Evolutionary conservation across 1,140 invertebrate species (phyloP), one percentile per base, ranked within the genome.

Genomic region (Anoplolepis gracilipes): DNA sequence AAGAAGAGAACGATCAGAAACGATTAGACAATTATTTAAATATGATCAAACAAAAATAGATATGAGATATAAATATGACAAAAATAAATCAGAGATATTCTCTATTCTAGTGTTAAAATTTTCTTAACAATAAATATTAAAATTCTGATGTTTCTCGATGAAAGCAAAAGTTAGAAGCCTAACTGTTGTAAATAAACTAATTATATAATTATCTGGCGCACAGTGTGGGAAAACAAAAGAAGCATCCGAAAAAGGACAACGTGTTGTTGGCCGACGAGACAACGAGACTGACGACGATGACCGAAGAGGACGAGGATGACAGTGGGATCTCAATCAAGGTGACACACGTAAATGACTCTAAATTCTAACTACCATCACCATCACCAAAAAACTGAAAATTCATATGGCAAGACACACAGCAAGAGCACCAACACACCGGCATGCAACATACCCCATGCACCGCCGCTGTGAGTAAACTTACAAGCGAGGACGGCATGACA

Each of bases 271-370:
- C 93, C 19, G 94, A 95, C 39, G 94, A 94, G 76, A 95, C 92
- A 22, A 95, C 94, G 30, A 93, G 93, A 22, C 87, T 95, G 57
- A 95, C 94, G 36, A 94, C 93, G 30, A 95, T 95, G 94, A 94
- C 92, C 22, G 95, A 96, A 75, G 96, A 96, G 85, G 95, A 95
- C 72, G 95, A 96, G 67, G 96, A 96, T 81, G 95, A 96, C 90
- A 95, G 95, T 92, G 95, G 95, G 42, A 96, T 96, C 67, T 96
- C 95, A 55, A 96, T 96, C 88, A 96, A 96, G 94, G 96, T 96
- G 93, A 96, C 92, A 92, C 90, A 92, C 84, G 92, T 94, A 90
- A 94, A 92, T 93, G 93, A 93, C 92, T 93, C 93, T 92, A 93
- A 95, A 94, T 92, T 94, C 91, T 94, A 94, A 93, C 90, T 87